Conservation (phyloP, 1,140 invertebrate genomes). For the Cyphomyrmex costatus region DNA sequence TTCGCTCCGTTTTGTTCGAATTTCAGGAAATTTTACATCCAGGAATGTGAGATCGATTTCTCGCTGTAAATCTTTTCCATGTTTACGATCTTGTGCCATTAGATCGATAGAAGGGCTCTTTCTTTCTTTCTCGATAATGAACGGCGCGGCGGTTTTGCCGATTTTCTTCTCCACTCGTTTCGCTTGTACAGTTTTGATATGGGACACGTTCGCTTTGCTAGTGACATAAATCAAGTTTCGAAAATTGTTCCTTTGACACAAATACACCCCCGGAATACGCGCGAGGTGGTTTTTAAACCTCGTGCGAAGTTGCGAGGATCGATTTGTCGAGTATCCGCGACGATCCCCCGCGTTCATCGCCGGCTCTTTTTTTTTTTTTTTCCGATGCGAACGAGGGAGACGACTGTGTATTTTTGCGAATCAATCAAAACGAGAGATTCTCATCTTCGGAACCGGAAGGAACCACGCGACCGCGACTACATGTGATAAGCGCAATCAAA, state of each 20-base stretch:
- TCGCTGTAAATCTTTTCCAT: neutral
- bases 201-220: constrained; percentile 16
- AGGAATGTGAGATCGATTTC: neutral
- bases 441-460: neutral
- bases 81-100: neutral
- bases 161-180: constrained; percentile 18
- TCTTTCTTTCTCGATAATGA: constrained; percentile 24
- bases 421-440: constrained; percentile 21
- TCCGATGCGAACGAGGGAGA: neutral
- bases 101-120: neutral
- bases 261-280: neutral
- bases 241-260: constrained; percentile 9
- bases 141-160: constrained; percentile 23
- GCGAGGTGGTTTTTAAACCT: constrained; percentile 5
- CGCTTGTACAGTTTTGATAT: constrained; percentile 13
- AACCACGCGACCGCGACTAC: constrained; percentile 51
- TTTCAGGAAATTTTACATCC: neutral
- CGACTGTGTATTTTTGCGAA: constrained; percentile 13
- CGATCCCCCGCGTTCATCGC: neutral
- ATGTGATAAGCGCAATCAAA: constrained; percentile 65
- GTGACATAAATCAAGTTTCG: neutral
- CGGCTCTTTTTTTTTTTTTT: constrained; percentile 9
- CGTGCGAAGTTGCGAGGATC: constrained; percentile 14
- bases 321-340: constrained; percentile 21
- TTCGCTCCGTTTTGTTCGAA: neutral